Evolutionary conservation across 1,140 invertebrate genomes (phyloP), one percentile per base, ranked within the genome.

Genomic region (Lordiphosa mommai): DNA sequence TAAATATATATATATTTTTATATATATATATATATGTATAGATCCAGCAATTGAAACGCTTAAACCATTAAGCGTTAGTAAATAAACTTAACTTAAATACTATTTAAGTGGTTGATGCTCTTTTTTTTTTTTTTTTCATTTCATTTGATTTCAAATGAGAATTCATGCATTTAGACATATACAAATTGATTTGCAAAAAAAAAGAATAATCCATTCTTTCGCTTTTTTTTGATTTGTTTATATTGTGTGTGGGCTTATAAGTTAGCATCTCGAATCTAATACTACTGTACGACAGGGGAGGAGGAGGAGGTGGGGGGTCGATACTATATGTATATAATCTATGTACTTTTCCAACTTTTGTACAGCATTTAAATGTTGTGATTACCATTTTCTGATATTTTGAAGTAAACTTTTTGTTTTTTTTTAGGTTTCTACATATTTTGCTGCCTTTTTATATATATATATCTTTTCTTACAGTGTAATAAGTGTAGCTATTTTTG

Each of bases 11-110:
- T 29, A 43, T 67, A 27, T 43, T 12, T 17, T 27, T 29, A 43
- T 67, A 70, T 32, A 70, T 65, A 52, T 79, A 69, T 53, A 64
- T 61, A 47, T 49, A 56, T 65, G 23, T 65, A 65, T 74, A 80
- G 61, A 74, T 71, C 60, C 74, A 82, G 74, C 74, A 82, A 80
- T 82, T 61, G 52, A 80, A 80, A 80, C 74, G 74, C 74, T 79
- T 38, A 46, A 77, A 71, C 48, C 68, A 32, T 49, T 67, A 82
- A 76, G 76, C 76, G 76, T 69, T 70, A 69, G 53, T 56, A 77
- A 74, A 82, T 82, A 82, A 84, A 72, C 61, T 76, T 77, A 82
- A 72, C 76, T 82, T 82, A 82, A 17, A 51, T 44, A 60, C 76
- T 82, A 84, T 72, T 82, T 82, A 82, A 82, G 76, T 82, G 63